Conservation (phyloP, 1,140 invertebrate species). For the Micrasema longulum region DNA sequence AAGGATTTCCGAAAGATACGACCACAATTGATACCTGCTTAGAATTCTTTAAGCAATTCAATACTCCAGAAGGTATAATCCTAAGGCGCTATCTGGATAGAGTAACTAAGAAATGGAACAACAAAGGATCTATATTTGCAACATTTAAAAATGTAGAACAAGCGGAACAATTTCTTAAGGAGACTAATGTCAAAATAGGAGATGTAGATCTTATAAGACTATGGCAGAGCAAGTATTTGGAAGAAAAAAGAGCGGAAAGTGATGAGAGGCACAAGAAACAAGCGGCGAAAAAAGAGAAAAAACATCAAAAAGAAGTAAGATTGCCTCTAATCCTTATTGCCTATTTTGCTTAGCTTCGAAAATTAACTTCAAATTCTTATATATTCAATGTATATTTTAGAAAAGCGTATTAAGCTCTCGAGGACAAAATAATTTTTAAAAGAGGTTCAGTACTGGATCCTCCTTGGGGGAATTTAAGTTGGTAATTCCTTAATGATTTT, state of each 20-base stretch:
- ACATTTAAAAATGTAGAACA: constrained; percentile 83
- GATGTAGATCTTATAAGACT: constrained; percentile 78
- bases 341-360: no score
- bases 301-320: constrained; percentile 65
- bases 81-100: constrained; percentile 80
- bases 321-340: constrained; percentile 35
- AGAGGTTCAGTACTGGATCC: no score
- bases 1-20: constrained; percentile 85
- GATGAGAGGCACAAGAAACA: constrained; percentile 59
- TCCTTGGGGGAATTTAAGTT: no score
- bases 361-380: constrained; percentile 20
- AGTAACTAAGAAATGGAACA: constrained; percentile 73
- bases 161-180: constrained; percentile 69
- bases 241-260: constrained; percentile 76
- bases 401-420: no score
- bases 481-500: no score
- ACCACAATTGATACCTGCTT: constrained; percentile 77
- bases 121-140: constrained; percentile 92
- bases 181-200: constrained; percentile 77
- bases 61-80: constrained; percentile 81
- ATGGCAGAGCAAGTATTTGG: constrained; percentile 79
- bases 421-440: no score
- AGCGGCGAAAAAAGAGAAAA: constrained; percentile 58
- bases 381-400: no score
- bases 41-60: constrained; percentile 78